phyloP scores from a whole-genome alignment of 1,140 invertebrate species.

The Drosophila novamexicana region DNA sequence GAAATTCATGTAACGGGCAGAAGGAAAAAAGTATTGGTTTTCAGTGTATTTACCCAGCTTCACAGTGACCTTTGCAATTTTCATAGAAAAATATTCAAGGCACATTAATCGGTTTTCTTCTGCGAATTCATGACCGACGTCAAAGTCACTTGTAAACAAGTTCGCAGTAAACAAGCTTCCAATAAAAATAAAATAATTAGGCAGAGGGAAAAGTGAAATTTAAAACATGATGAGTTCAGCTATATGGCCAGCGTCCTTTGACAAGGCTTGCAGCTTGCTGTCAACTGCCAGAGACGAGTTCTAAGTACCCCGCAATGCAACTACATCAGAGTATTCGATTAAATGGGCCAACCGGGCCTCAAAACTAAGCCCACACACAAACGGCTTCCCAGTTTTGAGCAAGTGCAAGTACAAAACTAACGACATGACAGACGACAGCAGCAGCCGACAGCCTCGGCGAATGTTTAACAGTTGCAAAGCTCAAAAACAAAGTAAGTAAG shows the following conservation, averaged over 20 bases:
- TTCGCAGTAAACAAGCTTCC: no score
- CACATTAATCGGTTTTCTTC: no score
- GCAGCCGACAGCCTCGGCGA: neutral
- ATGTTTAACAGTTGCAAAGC: no score
- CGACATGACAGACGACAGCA: conserved; percentile 16
- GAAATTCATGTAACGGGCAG: no score
- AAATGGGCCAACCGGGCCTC: conserved; percentile 26
- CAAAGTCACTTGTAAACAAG: no score
- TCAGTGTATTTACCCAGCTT: no score
- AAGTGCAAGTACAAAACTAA: conserved; percentile 10
- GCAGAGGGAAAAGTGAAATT: neutral
- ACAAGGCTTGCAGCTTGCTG: neutral
- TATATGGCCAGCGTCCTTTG: neutral
- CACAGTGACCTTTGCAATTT: no score
- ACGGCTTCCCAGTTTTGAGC: conserved; percentile 18
- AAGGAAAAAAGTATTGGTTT: no score
- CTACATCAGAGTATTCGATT: conserved; percentile 19
- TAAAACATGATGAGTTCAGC: neutral
- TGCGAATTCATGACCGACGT: no score
- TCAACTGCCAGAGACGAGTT: neutral
- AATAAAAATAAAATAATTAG: no score
- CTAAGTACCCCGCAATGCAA: neutral
- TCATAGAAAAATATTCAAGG: no score
- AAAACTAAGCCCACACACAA: conserved; percentile 9
- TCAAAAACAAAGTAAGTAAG: no score